A percentile compares a stretch with the other conserved stretches of the same genome.
phyloP scores from a whole-genome alignment of 2,797 vertebrate species.

The Danio kyathit region DNA sequence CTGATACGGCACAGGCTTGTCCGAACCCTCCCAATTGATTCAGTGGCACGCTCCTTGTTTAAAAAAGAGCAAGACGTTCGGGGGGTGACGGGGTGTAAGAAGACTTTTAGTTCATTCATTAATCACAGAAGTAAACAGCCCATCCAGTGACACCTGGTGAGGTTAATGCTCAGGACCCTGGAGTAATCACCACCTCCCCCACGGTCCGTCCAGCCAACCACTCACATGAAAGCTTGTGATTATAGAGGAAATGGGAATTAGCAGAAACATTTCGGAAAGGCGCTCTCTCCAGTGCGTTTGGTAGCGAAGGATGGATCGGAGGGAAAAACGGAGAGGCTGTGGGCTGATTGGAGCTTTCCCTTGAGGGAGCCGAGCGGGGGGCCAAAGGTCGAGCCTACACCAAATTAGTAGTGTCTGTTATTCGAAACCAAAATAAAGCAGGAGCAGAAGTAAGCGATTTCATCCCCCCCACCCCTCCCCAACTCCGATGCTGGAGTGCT shows the following conservation, averaged over 20 bases:
- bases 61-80: conserved; percentile 70
- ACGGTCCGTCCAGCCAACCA: conserved; percentile 77
- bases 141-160: conserved; percentile 91
- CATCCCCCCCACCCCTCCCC: conserved; percentile 51
- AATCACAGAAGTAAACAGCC: conserved; percentile 90
- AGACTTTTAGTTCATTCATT: conserved; percentile 90
- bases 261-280: conserved; percentile 87
- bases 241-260: conserved; percentile 97
- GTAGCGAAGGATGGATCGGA: conserved; percentile 66
- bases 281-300: conserved; percentile 77
- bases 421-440: conserved; percentile 92
- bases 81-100: conserved; percentile 69
- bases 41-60: conserved; percentile 80
- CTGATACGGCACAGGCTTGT: conserved; percentile 75
- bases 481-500: conserved; percentile 71
- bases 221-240: conserved; percentile 91
- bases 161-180: conserved; percentile 90
- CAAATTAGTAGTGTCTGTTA: conserved; percentile 94
- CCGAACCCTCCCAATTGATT: conserved; percentile 82
- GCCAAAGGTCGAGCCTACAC: conserved; percentile 85
- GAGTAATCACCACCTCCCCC: conserved; percentile 85
- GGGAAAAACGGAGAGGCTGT: conserved; percentile 69
- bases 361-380: conserved; percentile 71
- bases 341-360: conserved; percentile 90
- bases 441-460: conserved; percentile 87